phyloP scores from a whole-genome alignment of 2,888 invertebrate species.

The Tineola bisselliella region DNA sequence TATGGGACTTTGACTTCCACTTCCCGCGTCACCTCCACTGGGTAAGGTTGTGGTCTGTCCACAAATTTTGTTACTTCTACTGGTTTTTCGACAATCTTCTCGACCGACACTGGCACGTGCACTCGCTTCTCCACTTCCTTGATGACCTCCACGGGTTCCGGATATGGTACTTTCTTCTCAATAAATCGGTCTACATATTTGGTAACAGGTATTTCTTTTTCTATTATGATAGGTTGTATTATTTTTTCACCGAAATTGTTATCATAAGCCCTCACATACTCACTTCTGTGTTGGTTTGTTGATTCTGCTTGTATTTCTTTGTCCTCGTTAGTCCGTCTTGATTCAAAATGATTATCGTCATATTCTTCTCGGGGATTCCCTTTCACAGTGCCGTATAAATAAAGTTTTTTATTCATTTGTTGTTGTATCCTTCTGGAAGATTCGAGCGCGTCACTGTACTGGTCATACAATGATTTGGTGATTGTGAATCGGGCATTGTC shows the following conservation, averaged over 20 bases:
- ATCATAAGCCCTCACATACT: constrained; percentile 31
- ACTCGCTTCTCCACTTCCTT: constrained; percentile 52
- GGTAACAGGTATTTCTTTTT: constrained; percentile 55
- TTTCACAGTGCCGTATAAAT: constrained; percentile 40
- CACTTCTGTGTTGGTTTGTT: constrained; percentile 32
- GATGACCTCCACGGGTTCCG: constrained; percentile 42
- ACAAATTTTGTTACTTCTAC: constrained; percentile 58
- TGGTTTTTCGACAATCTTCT: constrained; percentile 65
- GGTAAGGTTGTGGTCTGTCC: constrained; percentile 67
- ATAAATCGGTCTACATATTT: constrained; percentile 53
- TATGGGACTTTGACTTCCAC: constrained; percentile 48
- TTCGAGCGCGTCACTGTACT: constrained; percentile 44
- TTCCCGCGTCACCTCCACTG: constrained; percentile 56
- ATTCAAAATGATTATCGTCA: constrained; percentile 22
- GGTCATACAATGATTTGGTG: constrained; percentile 39
- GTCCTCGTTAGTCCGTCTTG: constrained; percentile 21
- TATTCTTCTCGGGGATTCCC: constrained; percentile 18
- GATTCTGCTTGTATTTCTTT: constrained; percentile 37
- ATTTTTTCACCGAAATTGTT: constrained; percentile 34
- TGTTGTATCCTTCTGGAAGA: constrained; percentile 44
- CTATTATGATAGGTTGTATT: constrained; percentile 55
- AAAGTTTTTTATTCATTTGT: constrained; percentile 34
- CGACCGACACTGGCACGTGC: constrained; percentile 51
- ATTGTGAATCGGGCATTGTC: constrained; percentile 33
- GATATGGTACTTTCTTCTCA: constrained; percentile 53